Evolutionary conservation across 2,888 invertebrate genomes (phyloP), one percentile per base, ranked within the genome.

Genomic region (Xestia sexstrigata): DNA sequence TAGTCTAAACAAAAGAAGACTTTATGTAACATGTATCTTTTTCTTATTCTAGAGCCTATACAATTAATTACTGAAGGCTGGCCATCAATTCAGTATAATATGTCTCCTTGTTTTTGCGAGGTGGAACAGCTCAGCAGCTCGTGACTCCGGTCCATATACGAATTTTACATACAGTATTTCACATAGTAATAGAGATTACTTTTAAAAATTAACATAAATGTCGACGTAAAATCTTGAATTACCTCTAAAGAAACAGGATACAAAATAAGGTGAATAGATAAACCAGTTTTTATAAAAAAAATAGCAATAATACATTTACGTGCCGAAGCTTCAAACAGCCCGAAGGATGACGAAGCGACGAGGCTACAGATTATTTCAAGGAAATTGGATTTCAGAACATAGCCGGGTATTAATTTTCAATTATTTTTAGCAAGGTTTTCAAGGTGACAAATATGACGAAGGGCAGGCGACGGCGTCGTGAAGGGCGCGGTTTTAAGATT

Each of bases 311-410:
- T 76, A 72, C 17, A 39, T 83, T 70, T 70, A 76, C 69, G 74
- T 83, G 74, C 74, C 60, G 42, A 74, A 66, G 20, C 45, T 49
- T 70, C 65, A 76, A 70, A 45, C 39, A 45, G 30, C 68, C 69
- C 20, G 35, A 35, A 58, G 20, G 55, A n/a, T 42, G 63, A 70
- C 71, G 74, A 26, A 23, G 62, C 58, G 71, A 70, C 62, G 70
- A 65, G 69, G 35, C 45, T 77, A 65, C 72, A 76, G 69, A 83
- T 76, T 76, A 76, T 76, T 82, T 68, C 23, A 77, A 80, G 83
- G 74, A 85, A 85, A 84, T 84, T 84, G 83, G 62, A 85, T 86
- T 83, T 78, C 47, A 45, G 70, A 65, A 49, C 30, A 72, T 39
- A 62, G 42, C 82, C 23, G 63, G n/a, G 73, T 74, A 77, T 81